Conservation (phyloP, 2,888 invertebrate genomes). For the Pachydiplax longipennis region DNA sequence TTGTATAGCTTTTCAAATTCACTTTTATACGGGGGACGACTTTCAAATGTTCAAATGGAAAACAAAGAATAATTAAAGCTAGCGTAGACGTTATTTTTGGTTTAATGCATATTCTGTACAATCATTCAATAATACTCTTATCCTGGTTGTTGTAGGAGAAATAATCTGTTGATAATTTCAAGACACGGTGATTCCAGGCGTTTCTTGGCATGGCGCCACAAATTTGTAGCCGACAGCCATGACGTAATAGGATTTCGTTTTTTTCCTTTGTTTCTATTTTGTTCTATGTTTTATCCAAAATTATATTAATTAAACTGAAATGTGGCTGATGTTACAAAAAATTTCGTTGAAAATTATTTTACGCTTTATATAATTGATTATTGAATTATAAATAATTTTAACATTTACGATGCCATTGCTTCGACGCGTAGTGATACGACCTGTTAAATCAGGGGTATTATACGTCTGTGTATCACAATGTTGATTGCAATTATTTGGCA, state of each 20-base stretch:
- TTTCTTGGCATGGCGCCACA: constrained; percentile 36
- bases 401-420: constrained; percentile 39
- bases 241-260: constrained; percentile 36
- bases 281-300: background rate
- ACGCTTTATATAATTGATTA: background rate
- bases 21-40: too few relatives aligned
- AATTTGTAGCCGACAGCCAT: constrained; percentile 14
- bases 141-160: too few relatives aligned
- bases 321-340: background rate
- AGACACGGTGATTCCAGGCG: too few relatives aligned
- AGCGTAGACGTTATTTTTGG: too few relatives aligned
- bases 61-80: too few relatives aligned
- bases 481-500: constrained; percentile 43
- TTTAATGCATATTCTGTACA: too few relatives aligned
- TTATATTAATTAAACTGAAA: background rate
- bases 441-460: constrained; percentile 33
- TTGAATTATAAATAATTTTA: constrained; percentile 23
- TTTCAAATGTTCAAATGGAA: too few relatives aligned
- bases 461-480: constrained; percentile 45
- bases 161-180: too few relatives aligned
- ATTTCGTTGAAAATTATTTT: background rate
- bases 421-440: constrained; percentile 45
- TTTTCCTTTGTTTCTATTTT: background rate
- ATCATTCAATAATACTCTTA: too few relatives aligned
- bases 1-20: too few relatives aligned